Percentiles rank a stretch among this genome's conserved stretches.
These are phyloP conservation scores for Tyria jacobaeae DNA, from an alignment of 2,888 invertebrate genomes.

Conservation along the genomic window DNA sequence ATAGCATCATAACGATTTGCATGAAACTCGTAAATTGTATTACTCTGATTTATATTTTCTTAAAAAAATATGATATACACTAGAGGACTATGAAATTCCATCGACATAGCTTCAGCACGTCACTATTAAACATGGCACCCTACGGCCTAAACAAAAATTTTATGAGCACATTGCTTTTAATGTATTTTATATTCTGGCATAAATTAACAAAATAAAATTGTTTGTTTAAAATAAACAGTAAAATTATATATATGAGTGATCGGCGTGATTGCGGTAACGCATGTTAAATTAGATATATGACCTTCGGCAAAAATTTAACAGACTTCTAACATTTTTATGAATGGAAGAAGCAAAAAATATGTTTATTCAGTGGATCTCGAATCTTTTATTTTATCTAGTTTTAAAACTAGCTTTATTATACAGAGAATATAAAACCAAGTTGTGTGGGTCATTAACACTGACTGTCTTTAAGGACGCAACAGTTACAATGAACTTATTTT, in stretches of 20 bases:
- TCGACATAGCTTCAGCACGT: constrained; percentile 50
- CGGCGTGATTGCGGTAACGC: constrained; percentile 34
- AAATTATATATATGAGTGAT: constrained; percentile 32
- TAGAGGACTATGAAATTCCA: constrained; percentile 40
- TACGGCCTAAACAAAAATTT: constrained; percentile 64
- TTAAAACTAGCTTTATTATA: constrained; percentile 20
- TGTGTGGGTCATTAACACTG: background rate
- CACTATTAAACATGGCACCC: constrained; percentile 63
- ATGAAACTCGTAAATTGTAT: constrained; percentile 15
- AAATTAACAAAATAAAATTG: constrained; percentile 52
- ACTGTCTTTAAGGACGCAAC: too few relatives aligned
- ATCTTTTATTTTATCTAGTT: constrained; percentile 15
- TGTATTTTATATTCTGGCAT: constrained; percentile 52
- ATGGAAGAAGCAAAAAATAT: constrained; percentile 28
- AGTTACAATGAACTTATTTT: too few relatives aligned
- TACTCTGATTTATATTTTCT: constrained; percentile 37
- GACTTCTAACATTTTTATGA: constrained; percentile 29
- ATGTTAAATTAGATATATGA: constrained; percentile 13
- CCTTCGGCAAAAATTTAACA: constrained; percentile 23
- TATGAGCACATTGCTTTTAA: constrained; percentile 64
- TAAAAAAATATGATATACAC: constrained; percentile 28
- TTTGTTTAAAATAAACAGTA: constrained; percentile 39
- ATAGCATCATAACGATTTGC: background rate
- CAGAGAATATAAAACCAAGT: constrained; percentile 15
- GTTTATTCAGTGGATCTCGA: constrained; percentile 14